Conservation (phyloP, 2,797 vertebrate species). For the Sarcophilus harrisii region DNA sequence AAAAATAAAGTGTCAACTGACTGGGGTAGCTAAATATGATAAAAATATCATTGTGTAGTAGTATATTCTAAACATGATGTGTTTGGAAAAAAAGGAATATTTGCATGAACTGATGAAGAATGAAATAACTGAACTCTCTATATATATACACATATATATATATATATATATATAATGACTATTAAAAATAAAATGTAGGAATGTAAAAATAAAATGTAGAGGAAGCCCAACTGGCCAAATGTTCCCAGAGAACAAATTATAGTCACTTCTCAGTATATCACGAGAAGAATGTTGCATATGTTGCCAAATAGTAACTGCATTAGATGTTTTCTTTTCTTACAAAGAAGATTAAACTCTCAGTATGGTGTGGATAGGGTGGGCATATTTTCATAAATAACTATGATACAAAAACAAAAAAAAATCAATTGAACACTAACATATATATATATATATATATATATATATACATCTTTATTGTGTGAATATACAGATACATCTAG, state of each 20-base stretch:
- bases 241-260: background rate
- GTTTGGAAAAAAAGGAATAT: background rate
- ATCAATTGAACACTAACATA: background rate
- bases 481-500: background rate
- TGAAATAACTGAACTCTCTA: background rate
- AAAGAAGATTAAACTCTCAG: background rate
- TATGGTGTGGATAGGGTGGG: background rate
- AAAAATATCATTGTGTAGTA: background rate
- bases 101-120: background rate
- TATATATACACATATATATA: too few relatives aligned
- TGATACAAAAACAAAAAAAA: background rate
- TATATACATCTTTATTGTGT: background rate
- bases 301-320: background rate
- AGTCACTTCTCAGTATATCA: background rate
- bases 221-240: background rate
- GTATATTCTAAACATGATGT: background rate
- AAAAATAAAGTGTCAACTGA: background rate
- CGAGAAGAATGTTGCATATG: background rate
- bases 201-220: background rate
- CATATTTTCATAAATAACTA: background rate
- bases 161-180: too few relatives aligned
- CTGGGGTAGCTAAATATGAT: background rate
- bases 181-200: too few relatives aligned
- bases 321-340: background rate
- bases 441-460: background rate